These are phyloP conservation scores for Leptinotarsa tumamoca DNA, from an alignment of 2,888 invertebrate genomes.

Conservation along the genomic window DNA sequence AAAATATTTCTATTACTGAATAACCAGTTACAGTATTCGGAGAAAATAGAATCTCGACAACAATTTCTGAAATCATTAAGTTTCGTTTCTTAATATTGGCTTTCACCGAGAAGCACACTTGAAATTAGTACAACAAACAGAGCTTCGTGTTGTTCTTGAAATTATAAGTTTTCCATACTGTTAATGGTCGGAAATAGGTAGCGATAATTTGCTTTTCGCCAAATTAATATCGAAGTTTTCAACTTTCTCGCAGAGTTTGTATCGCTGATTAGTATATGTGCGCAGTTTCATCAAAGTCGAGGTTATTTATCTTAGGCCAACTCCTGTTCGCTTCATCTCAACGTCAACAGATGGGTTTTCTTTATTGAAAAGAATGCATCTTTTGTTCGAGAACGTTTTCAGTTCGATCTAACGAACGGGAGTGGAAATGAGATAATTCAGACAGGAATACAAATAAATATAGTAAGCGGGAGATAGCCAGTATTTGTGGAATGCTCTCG, in stretches of 20 bases:
- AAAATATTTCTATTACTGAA: too few species aligned
- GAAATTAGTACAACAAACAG: not conserved
- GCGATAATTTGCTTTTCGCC: not conserved
- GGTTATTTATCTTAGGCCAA: not conserved
- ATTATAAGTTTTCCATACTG: not conserved
- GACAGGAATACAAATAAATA: not conserved
- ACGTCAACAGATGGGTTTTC: slow-evolving; percentile 10
- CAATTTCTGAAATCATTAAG: too few species aligned
- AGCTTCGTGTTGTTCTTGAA: not conserved
- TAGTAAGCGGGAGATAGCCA: too few species aligned
- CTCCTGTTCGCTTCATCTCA: not conserved
- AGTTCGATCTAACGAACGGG: not conserved
- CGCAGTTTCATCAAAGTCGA: not conserved
- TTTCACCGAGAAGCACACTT: not conserved
- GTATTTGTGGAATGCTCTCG: too few species aligned
- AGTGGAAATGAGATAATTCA: not conserved
- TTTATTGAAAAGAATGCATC: slow-evolving; percentile 9
- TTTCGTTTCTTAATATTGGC: too few species aligned
- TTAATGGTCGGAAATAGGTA: slow-evolving; percentile 1
- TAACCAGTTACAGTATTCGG: too few species aligned
- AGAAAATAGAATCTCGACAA: too few species aligned
- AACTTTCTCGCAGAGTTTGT: not conserved
- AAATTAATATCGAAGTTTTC: not conserved
- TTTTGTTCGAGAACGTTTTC: not conserved
- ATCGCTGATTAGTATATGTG: not conserved